Base-by-base conservation (phyloP, 2,797 vertebrate species). In the Cottoperca gobio region DNA sequence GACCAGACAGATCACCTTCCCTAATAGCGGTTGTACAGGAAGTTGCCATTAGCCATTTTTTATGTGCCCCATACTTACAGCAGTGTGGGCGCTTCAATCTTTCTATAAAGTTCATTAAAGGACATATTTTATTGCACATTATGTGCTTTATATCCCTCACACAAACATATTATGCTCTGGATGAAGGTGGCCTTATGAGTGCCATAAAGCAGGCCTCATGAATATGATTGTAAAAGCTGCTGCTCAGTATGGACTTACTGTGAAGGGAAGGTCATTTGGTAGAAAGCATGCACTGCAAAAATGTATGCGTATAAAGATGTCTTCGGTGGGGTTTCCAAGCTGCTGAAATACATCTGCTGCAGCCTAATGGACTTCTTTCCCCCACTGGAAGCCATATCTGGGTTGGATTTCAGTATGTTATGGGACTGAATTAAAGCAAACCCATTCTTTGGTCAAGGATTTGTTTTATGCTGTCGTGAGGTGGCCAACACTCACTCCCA, bases 121-220 rank as follows among this genome's bases (percentile, higher is more conserved):
- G 94, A 95, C 94, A 95, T 93, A 94, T 96, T 98, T 98, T 97
- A 97, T 95, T 95, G 95, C 92, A 90, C 95, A 96, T 96, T 96
- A 96, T 94, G 96, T 95, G 96, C 95, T 97, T 97, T 96, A 96
- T 95, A 94, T 92, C 95, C 95, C 95, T 95, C 96, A 96, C 94
- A 96, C 95, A 97, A 97, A 97, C 95, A 96, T 96, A 96, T 96
- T 96, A 95, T 89, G 95, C 90, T 94, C 93, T 94, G 92, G 89
- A 93, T 95, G 95, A 96, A 96, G 94, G 95, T 96, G 94, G 96
- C 95, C 95, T 96, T 96, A 94, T 91, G 95, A 97, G 96, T 95
- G 78, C 94, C 94, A 96, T 97, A 97, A 96, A 96, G 93, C 94
- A 94, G 95, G 94, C 91, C 96, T 96, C 95, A 95, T 95, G 95